These are phyloP conservation scores for Xiphophorus maculatus DNA, from an alignment of 2,113 vertebrate genomes.

Conservation along the genomic window DNA sequence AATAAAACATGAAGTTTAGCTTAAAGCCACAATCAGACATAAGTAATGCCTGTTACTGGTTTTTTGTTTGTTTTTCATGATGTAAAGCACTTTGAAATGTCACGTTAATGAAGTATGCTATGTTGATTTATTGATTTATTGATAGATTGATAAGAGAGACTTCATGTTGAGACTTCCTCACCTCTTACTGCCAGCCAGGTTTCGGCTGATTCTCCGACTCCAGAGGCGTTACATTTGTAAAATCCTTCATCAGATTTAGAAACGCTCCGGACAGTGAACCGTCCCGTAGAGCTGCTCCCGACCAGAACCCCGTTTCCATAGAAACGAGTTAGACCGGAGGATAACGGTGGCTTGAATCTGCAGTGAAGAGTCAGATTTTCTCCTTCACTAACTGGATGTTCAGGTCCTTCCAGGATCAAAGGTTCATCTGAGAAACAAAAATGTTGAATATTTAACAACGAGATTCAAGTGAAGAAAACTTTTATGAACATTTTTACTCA, in stretches of 20 bases:
- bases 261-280: not conserved
- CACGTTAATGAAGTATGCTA: too few species aligned
- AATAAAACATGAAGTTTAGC: too few species aligned
- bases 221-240: conserved; percentile 38
- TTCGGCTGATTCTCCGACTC: not conserved
- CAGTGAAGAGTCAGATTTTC: conserved; percentile 25
- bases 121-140: too few species aligned
- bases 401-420: conserved; percentile 44
- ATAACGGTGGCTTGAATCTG: accelerated
- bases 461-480: not conserved
- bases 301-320: not conserved
- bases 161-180: not conserved
- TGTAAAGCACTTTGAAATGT: too few species aligned
- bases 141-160: not conserved
- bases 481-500: not conserved
- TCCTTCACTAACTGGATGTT: conserved; percentile 3
- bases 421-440: not conserved
- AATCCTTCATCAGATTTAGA: conserved; percentile 11
- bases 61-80: too few species aligned
- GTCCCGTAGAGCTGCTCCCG: not conserved
- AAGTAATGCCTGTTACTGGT: too few species aligned
- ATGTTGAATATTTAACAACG: not conserved
- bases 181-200: conserved; percentile 36
- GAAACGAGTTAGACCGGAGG: not conserved
- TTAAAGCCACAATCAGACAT: too few species aligned